These are phyloP conservation scores for Cyprinodon brontotheroides DNA, from an alignment of 2,113 vertebrate species.

Conservation along the genomic window DNA sequence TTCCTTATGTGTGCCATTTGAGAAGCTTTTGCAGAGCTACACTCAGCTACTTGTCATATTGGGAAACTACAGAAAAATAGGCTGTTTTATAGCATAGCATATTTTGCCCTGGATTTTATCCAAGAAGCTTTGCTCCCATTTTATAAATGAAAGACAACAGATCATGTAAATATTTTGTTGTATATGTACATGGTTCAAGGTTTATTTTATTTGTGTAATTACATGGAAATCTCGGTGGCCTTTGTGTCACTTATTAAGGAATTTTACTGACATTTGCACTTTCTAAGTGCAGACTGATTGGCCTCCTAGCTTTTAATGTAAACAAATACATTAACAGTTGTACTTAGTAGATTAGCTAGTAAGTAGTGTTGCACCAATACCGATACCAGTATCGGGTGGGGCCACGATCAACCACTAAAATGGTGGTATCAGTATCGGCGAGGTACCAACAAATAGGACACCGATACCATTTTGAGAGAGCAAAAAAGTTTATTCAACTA, in stretches of 20 bases:
- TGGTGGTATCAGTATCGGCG: too few species aligned
- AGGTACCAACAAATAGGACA: too few species aligned
- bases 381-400: too few species aligned
- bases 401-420: too few species aligned
- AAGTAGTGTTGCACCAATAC: background rate
- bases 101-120: constrained; percentile 51
- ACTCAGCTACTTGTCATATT: constrained; percentile 38
- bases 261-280: background rate
- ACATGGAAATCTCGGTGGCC: background rate
- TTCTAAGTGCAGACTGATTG: too few species aligned
- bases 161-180: constrained; percentile 17
- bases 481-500: too few species aligned
- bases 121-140: constrained; percentile 39
- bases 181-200: background rate
- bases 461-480: too few species aligned
- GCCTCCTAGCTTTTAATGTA: too few species aligned
- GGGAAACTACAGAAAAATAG: constrained; percentile 30
- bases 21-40: constrained; percentile 68
- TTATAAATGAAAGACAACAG: constrained; percentile 40
- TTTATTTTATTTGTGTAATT: constrained; percentile 4
- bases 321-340: too few species aligned
- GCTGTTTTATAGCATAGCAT: constrained; percentile 56
- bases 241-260: background rate
- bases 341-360: background rate
- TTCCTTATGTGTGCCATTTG: constrained; percentile 52